These are phyloP conservation scores for Ophiodon elongatus DNA, from an alignment of 2,113 vertebrate species.

Conservation along the genomic window DNA sequence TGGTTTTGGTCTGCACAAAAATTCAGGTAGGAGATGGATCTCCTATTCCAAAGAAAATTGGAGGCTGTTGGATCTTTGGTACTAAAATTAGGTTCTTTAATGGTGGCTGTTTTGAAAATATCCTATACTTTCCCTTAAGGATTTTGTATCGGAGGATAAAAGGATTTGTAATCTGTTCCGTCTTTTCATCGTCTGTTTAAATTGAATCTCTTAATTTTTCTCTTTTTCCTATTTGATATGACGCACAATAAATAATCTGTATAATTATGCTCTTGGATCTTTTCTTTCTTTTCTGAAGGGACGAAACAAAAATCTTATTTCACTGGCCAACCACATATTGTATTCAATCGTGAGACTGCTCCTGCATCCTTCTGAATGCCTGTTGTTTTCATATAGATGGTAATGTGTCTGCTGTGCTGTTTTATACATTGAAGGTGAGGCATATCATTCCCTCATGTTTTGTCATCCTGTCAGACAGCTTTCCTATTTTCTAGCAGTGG, in stretches of 20 bases:
- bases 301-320: conserved; percentile 18
- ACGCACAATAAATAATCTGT: conserved; percentile 5
- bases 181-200: conserved; percentile 6
- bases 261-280: conserved; percentile 4
- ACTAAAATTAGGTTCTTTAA: neutral
- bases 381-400: conserved; percentile 48
- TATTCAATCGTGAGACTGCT: neutral
- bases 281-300: conserved; percentile 5
- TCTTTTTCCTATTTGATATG: neutral
- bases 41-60: neutral
- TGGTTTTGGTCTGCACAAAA: conserved; percentile 11
- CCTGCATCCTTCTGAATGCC: conserved; percentile 14
- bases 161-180: neutral
- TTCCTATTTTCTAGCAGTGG: conserved; percentile 45
- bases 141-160: neutral
- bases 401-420: conserved; percentile 49
- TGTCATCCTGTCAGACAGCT: conserved; percentile 39
- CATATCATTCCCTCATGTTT: conserved; percentile 30
- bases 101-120: neutral
- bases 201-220: neutral
- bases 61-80: neutral
- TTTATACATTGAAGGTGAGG: conserved; percentile 53
- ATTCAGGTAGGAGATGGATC: neutral
- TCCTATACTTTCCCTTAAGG: neutral
- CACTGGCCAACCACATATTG: neutral